Base-by-base conservation (phyloP, 2,888 invertebrate genomes). In the Brachycybe producta region DNA sequence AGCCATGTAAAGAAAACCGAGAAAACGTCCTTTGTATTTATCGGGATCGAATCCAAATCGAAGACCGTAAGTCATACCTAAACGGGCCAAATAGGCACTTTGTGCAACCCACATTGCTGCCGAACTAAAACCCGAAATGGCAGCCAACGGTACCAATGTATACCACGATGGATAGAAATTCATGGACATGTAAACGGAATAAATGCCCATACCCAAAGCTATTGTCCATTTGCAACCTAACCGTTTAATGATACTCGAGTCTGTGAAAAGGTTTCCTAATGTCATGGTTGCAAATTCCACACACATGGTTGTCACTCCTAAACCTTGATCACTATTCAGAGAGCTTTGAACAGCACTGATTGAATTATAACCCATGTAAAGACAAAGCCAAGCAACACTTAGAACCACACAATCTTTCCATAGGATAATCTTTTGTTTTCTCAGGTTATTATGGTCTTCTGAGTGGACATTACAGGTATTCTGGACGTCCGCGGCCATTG, bases 81-180 rank as follows among this genome's bases (percentile, higher is more conserved):
- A 28, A 21, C 55, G 45, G 15, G 55, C 54, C 15, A 56, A 44
- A 30, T 56, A 56, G 7, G 54, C 53, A 34, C 55, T 53, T 26
- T 55, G 51, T 1, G 56, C 56, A 1, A 55, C 53, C 56, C 56
- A 56, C 24, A 55, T 32, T 8, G 56, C 55, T 5, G 55, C 56
- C 5, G 52, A 53, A 0, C 51, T 49, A 3, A 56, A 5, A 17
- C 56, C 56, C 39, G 51, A 49, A 3, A 56, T 23, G 1, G 53
- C 49, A 13, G 56, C 54, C 46, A 45, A 11, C 11, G 46, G 46
- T 7, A 45, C 35, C 19, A 45, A 34, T 11, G 46, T 45, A 17
- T 45, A 45, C 32, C 32, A 45, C 13, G 55, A 51, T 3, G 56
- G 55, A 28, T 52, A 43, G 8, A 54, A 30, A 34, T 56, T 56